phyloP scores from a whole-genome alignment of 2,113 vertebrate species.

The Gymnorhina tibicen region DNA sequence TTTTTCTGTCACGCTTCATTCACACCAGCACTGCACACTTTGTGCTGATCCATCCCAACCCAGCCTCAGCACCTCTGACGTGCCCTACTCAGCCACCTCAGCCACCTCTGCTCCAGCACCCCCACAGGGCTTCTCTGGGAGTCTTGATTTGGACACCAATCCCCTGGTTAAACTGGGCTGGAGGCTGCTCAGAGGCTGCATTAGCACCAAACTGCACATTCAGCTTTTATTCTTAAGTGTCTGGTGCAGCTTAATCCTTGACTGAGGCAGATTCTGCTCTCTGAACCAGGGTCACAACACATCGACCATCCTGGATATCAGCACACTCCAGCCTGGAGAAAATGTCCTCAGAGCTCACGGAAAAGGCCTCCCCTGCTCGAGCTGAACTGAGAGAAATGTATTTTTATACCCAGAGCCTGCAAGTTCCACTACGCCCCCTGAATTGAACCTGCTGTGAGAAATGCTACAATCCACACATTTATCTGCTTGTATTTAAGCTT shows the following conservation, averaged over 20 bases:
- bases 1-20: background rate
- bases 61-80: fast-evolving
- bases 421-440: conserved; percentile 32
- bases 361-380: background rate
- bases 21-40: background rate
- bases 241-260: background rate
- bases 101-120: background rate
- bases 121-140: background rate
- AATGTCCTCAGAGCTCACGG: background rate
- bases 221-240: background rate
- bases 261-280: background rate
- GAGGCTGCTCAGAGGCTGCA: background rate
- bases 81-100: fast-evolving
- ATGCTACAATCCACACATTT: conserved; percentile 20
- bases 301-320: fast-evolving
- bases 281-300: background rate
- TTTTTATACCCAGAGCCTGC: conserved; percentile 32
- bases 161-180: background rate
- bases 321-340: fast-evolving
- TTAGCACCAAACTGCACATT: background rate
- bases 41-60: fast-evolving
- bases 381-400: background rate
- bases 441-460: conserved; percentile 57
- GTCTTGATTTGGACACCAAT: fast-evolving
- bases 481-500: background rate